Base-by-base conservation (phyloP, 2,113 vertebrate genomes). In the Anthoscopus minutus region DNA sequence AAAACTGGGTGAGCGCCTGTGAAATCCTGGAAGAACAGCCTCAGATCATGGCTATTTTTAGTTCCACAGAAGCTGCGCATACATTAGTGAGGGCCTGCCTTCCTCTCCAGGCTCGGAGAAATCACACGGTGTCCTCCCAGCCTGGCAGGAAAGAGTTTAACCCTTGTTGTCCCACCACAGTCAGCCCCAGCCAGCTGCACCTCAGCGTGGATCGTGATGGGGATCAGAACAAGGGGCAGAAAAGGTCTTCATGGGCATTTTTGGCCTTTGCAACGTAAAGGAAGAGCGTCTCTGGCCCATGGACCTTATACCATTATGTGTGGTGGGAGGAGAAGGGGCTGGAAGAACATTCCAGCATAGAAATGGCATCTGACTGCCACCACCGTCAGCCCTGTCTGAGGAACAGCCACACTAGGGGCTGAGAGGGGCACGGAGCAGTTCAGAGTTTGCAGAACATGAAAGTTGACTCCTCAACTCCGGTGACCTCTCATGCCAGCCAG, bases 21-120 rank as follows among this genome's bases (percentile, higher is more conserved):
- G 93, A 95, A 96, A 97, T 95, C 96, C 94, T 97, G 96, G 91
- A 96, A 97, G 92, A 89, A 71, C 69, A 44, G 96, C 86, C 84
- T 97, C 93, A 91, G 96, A 96, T 96, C 84, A 5, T 4, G 7
- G 94, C 96, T 97, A 97, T 97, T 97, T 97, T 97, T 97, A 97
- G 95, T 38, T 60, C 47, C 44, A 19, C 86, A 70, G 96, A 92
- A 95, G 86, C 94, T 79, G 71, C 4, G 89, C 94, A 94, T 97
- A 93, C 69, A 94, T 97, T 95, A 96, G 86, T 8, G 42, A 85
- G 78, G 86, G 84, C 72, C 92, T 88, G 90, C 86, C 93, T 93
- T 81, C 74, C 60, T 89, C 92, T 72, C 92, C 14, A 30, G 79
- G 88, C 91, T 79, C 42, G 20, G 33, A 92, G 62, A 91, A 93